Conservation (phyloP, 2,888 invertebrate species). For the Periphyllus acericola region DNA sequence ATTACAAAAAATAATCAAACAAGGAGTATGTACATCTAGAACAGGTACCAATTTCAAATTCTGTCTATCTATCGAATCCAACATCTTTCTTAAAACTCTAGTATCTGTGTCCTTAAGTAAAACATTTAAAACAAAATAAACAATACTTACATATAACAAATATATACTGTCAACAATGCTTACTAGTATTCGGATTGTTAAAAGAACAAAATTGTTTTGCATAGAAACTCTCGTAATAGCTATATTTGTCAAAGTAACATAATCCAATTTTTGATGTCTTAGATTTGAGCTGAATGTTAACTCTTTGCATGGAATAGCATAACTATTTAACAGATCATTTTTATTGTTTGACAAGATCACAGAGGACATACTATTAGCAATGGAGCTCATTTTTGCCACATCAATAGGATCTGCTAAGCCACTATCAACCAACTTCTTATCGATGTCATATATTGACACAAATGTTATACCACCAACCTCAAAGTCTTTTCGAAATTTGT, state of each 20-base stretch:
- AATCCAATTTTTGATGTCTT: conserved; percentile 32
- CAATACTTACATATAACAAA: not conserved
- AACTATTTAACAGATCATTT: not conserved
- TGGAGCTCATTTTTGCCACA: not conserved
- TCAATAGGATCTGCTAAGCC: conserved; percentile 4
- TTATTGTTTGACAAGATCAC: not conserved
- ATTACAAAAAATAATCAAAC: conserved; percentile 25
- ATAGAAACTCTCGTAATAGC: conserved; percentile 13
- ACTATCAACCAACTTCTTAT: conserved; percentile 11
- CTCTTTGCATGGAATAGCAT: not conserved
- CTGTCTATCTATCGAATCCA: conserved; percentile 37
- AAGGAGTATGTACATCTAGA: conserved; percentile 49
- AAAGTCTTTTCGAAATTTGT: conserved; percentile 45
- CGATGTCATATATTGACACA: conserved; percentile 23
- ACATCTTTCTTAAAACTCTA: not conserved
- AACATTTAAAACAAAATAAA: conserved; percentile 9
- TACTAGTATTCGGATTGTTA: conserved; percentile 44
- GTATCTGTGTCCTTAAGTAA: conserved; percentile 43
- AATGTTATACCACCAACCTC: conserved; percentile 31
- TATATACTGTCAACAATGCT: not conserved
- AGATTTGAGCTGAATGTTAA: not conserved
- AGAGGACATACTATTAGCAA: conserved; percentile 49
- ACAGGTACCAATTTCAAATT: conserved; percentile 36
- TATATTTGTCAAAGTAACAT: not conserved
- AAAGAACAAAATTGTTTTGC: not conserved